Base-by-base conservation (phyloP, 2,888 invertebrate genomes). In the Eupithecia subumbrata region DNA sequence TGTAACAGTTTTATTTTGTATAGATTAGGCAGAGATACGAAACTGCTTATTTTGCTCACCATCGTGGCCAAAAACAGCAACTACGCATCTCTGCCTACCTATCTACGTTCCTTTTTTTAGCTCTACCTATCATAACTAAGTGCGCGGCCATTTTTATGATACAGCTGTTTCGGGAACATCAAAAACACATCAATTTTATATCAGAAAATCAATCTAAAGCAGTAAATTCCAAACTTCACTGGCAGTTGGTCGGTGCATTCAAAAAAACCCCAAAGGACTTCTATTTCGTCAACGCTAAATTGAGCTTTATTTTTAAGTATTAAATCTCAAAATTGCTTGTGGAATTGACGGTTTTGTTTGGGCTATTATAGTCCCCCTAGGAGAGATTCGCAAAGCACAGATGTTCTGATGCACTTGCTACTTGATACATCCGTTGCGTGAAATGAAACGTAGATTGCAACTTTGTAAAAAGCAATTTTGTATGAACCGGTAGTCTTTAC, bases 401-500 rank as follows among this genome's bases (percentile, higher is more conserved):
- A 84, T 85, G 84, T 81, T 81, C 78, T 72, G 76, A 78, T 81
- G 78, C 84, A 84, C 84, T 84, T 84, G 84, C 81, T 84, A 81
- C 81, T 40, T 74, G 72, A 79, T 56, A 77, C 77, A 76, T 78
- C 77, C 80, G 81, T 80, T 76, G 56, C 68, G 40, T 68, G 40
- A 43, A 34, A 34, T 34, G 30, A 34, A 64, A 68, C 67, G 69
- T 73, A 18, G 56, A 77, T 77, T 79, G 79, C 79, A 78, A 81
- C 25, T 60, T 60, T 78, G 70, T 68, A 72, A 48, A 37, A 34
- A n/a, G 66, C n/a, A 22, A 9, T 70, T 45, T 18, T 40, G 34
- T 63, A 56, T 40, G 14, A 60, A 25, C 25, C 60, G 12, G n/a
- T 56, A 25, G 60, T 56, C 11, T 22, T 25, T 22, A 56, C 22